Percentiles rank a stretch among this genome's conserved stretches.
These are phyloP conservation scores for Archaeoteleia sp. DNA, from an alignment of 2,888 invertebrate species.

Conservation along the genomic window DNA sequence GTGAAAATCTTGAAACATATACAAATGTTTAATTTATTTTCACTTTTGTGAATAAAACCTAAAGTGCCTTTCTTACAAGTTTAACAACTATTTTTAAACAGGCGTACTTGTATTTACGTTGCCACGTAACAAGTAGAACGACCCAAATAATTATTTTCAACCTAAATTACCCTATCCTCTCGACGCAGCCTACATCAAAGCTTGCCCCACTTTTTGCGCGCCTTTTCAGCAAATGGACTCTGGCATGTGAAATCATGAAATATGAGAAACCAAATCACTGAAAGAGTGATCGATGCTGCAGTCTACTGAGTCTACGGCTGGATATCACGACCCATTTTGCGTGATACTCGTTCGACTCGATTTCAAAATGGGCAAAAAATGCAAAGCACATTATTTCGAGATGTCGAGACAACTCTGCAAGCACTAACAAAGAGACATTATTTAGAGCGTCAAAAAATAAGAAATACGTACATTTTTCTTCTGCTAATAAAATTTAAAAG, in stretches of 20 bases:
- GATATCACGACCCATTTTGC: slow-evolving; percentile 21
- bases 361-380: slow-evolving; percentile 37
- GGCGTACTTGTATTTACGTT: slow-evolving; percentile 32
- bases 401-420: slow-evolving; percentile 26
- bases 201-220: slow-evolving; percentile 29
- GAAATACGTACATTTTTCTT: too few species aligned
- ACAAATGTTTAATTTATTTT: too few species aligned
- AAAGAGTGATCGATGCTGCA: slow-evolving; percentile 32
- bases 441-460: too few species aligned
- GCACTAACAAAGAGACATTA: background rate
- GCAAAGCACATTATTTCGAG: slow-evolving; percentile 6
- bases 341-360: background rate
- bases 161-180: slow-evolving; percentile 45
- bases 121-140: slow-evolving; percentile 43
- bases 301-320: slow-evolving; percentile 9
- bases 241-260: slow-evolving; percentile 32
- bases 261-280: slow-evolving; percentile 28
- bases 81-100: slow-evolving; percentile 32
- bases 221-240: slow-evolving; percentile 24
- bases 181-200: slow-evolving; percentile 40
- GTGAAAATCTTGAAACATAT: too few species aligned
- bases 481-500: too few species aligned
- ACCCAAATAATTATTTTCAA: slow-evolving; percentile 51
- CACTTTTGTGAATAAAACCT: too few species aligned
- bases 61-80: slow-evolving; percentile 9